Base-by-base conservation (phyloP, 2,113 vertebrate genomes). In the Arenaria interpres region DNA sequence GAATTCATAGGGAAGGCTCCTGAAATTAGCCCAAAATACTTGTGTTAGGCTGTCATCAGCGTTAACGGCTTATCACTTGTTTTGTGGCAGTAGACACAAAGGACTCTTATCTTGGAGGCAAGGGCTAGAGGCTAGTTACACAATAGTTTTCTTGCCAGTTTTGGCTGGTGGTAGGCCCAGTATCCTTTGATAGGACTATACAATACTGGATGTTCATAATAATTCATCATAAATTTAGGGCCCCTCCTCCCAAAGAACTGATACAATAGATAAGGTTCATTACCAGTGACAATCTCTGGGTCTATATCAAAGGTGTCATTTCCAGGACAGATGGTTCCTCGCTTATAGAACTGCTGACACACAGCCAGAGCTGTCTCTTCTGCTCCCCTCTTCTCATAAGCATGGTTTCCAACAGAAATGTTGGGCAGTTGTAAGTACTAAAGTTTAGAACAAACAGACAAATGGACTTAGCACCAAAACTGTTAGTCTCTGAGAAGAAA, bases 291-390 rank as follows among this genome's bases (percentile, higher is more conserved):
- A 72, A 99, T 97, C 88, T 98, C 96, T 33, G 99, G 99, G 81
- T 99, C 98, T 63, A 99, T 99, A 96, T 99, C 97, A 95, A 99
- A 99, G 63, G 99, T 99, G 28, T 99, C 99, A 0, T 99, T 99
- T 88, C 97, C 98, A 74, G 99, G 99, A 62, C 95, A 98, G 71
- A 99, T 98, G 92, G 81, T 98, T 84, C 98, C 98, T 97, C 96
- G 97, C 94, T 98, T 99, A 97, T 99, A 99, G 94, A 98, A 98
- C 69, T 98, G 97, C 85, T 99, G 98, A 95, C 99, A 99, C 77
- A 99, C n/a, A 0, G 98, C 96, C 97, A 99, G 97, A 16, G 98
- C 98, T 2, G 97, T 98, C 80, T 98, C 95, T 66, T 98, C 66
- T 1, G 78, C 93, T 19, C 98, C 98, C 39, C 66, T 97, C 81